Conservation (phyloP, 2,113 vertebrate species). For the Tachycineta bicolor region DNA sequence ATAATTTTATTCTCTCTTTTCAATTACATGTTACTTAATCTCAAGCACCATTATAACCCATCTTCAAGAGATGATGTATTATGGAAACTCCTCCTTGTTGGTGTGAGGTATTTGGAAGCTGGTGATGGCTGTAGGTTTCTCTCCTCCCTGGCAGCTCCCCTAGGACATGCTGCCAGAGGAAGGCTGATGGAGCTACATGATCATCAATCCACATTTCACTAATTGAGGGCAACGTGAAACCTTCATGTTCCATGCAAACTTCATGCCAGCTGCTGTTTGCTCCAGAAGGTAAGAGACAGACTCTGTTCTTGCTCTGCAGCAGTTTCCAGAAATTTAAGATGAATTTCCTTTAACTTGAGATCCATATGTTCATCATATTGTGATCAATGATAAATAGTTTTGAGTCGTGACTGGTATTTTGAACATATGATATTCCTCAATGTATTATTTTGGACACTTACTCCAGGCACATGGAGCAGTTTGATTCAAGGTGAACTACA, state of each 20-base stretch:
- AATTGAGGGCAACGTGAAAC: not conserved
- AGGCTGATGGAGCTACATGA: not conserved
- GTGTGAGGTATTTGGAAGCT: not conserved
- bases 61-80: not conserved
- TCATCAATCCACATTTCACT: not conserved
- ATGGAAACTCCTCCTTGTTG: not conserved
- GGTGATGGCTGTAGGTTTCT: not conserved
- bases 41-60: not conserved
- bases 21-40: slow-evolving; percentile 46
- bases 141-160: not conserved
- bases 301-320: not conserved
- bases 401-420: not conserved
- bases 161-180: not conserved
- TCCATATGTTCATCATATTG: not conserved
- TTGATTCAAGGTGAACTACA: slow-evolving; percentile 22
- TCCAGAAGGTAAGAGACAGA: not conserved
- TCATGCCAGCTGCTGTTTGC: not conserved
- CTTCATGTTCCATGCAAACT: not conserved
- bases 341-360: not conserved
- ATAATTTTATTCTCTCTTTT: slow-evolving; percentile 16
- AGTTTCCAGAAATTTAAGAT: not conserved
- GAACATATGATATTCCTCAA: not conserved
- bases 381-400: not conserved
- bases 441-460: not conserved
- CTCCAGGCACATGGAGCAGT: not conserved